Evolutionary conservation across 1,140 invertebrate genomes (phyloP), one percentile per base, ranked within the genome.

Genomic region (Drosophila subpulchrella): DNA sequence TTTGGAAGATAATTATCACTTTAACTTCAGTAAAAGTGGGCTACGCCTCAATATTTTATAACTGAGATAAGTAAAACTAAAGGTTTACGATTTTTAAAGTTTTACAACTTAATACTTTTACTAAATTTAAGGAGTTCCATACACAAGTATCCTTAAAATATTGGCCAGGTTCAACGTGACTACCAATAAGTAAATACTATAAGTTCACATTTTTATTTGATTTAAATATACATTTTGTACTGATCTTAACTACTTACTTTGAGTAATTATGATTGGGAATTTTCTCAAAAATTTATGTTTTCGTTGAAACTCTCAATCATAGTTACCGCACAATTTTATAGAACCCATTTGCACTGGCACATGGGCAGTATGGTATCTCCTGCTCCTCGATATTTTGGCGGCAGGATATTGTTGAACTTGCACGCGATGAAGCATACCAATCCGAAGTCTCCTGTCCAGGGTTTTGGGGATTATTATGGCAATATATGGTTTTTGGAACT

Each of bases 241-340:
- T 15, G 2, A 8, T 17, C n/a, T 34, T 6, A 36, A n/a, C 24
- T 4, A 8, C 46, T 4, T 2, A 68, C 47, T 68, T 67, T 36
- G 1, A 39, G 39, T 30, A 66, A n/a, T n/a, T 68, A 66, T 66
- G 65, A 68, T 68, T 68, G 38, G 24, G 46, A 68, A 51, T 32
- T 51, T 51, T 6, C 11, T 27, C 65, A 44, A 65, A 67, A 53
- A 24, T 8, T 15, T 7, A 3, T 5, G 7, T 20, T 53, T 68
- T 66, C 27, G 34, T n/a, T 36, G 39, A 53, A 66, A 53, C 24
- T 53, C 65, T 42, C 47, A 68, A 53, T 68, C 60, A 68, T 66
- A 65, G 8, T 24, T 68, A 66, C 63, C 39, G 46, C n/a, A 51
- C 30, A 68, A 68, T 68, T 67, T 68, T 53, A 8, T 53, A 68